Conservation (phyloP, 1,140 invertebrate species). For the Holcopasites calliopsidis region DNA sequence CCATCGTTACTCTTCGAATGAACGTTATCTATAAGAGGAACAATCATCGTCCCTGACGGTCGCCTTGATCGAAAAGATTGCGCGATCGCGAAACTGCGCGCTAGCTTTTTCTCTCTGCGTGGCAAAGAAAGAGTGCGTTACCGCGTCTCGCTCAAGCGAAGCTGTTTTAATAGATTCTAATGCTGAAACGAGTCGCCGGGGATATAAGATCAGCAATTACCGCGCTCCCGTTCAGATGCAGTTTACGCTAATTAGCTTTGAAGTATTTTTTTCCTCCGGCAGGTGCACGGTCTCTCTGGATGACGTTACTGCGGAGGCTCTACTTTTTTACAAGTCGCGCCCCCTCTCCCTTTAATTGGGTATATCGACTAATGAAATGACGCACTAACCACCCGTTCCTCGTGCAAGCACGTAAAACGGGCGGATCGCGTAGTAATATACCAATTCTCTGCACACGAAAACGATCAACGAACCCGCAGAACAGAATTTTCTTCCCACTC, state of each 20-base stretch:
- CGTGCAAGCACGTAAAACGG: constrained; percentile 8
- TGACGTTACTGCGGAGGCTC: neutral
- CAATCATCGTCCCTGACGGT: neutral
- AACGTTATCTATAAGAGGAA: neutral
- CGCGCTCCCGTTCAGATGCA: constrained; percentile 33
- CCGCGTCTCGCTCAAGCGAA: constrained; percentile 35
- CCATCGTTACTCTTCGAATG: neutral
- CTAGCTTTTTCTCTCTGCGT: neutral
- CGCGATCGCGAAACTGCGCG: neutral
- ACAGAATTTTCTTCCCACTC: neutral
- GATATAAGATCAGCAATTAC: constrained; percentile 48
- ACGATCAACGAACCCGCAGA: neutral
- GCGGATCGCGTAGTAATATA: constrained; percentile 26
- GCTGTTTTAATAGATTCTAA: constrained; percentile 27
- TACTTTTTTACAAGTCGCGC: neutral
- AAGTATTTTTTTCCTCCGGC: constrained; percentile 22
- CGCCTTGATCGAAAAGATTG: neutral
- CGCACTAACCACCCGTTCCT: constrained; percentile 1
- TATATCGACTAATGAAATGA: constrained; percentile 26
- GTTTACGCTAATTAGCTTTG: constrained; percentile 44
- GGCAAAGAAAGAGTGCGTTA: neutral
- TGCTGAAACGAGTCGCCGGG: constrained; percentile 37
- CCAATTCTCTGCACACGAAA: neutral
- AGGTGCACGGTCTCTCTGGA: neutral
- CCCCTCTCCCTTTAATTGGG: constrained; percentile 10